Conservation (phyloP, 2,113 vertebrate genomes). For the Terrapene triunguis region DNA sequence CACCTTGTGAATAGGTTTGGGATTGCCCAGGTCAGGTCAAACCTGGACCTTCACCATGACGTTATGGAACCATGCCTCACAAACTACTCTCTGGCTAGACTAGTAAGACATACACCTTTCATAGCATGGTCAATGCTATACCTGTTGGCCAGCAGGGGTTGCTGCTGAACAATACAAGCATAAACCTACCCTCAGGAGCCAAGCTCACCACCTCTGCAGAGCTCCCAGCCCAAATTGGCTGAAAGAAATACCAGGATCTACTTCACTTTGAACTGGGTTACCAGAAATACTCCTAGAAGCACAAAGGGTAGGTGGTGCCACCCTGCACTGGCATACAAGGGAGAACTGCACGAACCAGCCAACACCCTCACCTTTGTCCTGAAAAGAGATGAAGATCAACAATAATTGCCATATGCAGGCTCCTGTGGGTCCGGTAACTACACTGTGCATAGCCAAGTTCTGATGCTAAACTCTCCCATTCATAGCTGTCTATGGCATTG, state of each 20-base stretch:
- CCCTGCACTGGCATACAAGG: neutral
- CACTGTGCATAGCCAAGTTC: neutral
- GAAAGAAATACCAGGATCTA: neutral
- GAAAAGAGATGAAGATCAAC: rapidly evolving
- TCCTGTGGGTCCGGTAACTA: rapidly evolving
- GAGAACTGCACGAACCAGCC: neutral
- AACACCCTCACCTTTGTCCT: neutral
- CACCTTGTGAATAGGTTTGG: rapidly evolving
- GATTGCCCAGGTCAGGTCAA: rapidly evolving
- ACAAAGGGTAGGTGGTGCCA: rapidly evolving
- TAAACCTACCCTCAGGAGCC: neutral
- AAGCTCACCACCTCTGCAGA: neutral
- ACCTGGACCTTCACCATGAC: rapidly evolving
- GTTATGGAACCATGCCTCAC: neutral
- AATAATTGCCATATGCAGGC: rapidly evolving
- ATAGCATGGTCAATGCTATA: neutral
- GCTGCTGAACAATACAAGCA: rapidly evolving
- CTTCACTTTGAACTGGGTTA: rapidly evolving
- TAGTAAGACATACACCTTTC: neutral
- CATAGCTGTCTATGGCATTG: neutral
- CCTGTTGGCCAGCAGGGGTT: neutral
- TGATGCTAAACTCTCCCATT: neutral
- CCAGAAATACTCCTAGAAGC: rapidly evolving
- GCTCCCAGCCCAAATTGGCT: neutral
- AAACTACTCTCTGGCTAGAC: neutral